These are phyloP conservation scores for Eupeodes luniger DNA, from an alignment of 2,888 invertebrate genomes.

Conservation along the genomic window DNA sequence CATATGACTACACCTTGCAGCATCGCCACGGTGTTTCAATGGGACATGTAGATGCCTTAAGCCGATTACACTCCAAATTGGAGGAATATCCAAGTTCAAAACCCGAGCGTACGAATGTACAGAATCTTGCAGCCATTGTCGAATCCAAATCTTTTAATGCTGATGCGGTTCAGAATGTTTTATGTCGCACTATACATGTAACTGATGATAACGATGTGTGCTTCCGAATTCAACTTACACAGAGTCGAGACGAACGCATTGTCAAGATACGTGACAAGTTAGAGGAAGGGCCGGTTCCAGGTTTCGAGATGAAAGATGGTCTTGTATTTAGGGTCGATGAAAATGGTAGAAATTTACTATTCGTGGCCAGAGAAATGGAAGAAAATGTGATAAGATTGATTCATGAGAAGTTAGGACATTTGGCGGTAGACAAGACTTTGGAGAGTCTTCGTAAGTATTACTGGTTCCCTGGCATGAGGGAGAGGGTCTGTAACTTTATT, in stretches of 20 bases:
- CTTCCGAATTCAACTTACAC: slow-evolving; percentile 33
- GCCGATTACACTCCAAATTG: slow-evolving; percentile 26
- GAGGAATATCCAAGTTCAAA: not conserved
- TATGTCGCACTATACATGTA: slow-evolving; percentile 65
- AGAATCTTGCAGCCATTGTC: not conserved
- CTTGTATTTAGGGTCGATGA: slow-evolving; percentile 77
- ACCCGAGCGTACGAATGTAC: not conserved
- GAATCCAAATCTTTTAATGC: slow-evolving; percentile 19
- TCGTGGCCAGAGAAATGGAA: slow-evolving; percentile 53
- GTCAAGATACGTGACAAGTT: slow-evolving; percentile 19
- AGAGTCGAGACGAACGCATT: slow-evolving; percentile 17
- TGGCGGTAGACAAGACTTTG: too few relatives aligned
- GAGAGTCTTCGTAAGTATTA: too few relatives aligned
- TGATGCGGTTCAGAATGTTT: not conserved
- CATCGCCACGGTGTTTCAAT: slow-evolving; percentile 33
- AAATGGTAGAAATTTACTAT: slow-evolving; percentile 37
- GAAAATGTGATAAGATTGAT: too few relatives aligned
- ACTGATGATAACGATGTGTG: slow-evolving; percentile 35
- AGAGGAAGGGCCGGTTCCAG: slow-evolving; percentile 76
- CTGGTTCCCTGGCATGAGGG: too few relatives aligned
- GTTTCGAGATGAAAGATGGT: slow-evolving; percentile 78
- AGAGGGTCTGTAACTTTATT: too few relatives aligned
- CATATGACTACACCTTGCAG: slow-evolving; percentile 37
- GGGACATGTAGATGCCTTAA: slow-evolving; percentile 41
- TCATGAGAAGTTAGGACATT: too few relatives aligned